Conservation (phyloP, 2,888 invertebrate genomes). For the Nephrotoma flavescens region DNA sequence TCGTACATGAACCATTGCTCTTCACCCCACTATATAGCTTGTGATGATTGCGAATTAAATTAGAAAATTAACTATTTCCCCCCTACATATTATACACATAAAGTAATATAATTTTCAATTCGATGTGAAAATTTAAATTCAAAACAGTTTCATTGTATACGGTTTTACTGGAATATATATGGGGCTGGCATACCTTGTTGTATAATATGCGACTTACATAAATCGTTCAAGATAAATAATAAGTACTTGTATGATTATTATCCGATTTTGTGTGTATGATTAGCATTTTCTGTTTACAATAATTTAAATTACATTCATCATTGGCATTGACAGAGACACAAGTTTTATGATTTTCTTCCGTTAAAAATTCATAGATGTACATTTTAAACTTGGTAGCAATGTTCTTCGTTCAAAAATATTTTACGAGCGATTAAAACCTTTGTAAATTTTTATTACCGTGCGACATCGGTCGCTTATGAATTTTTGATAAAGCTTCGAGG, state of each 20-base stretch:
- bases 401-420: neutral
- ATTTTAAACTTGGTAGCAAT: neutral
- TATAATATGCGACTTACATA: neutral
- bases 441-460: neutral
- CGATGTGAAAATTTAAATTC: neutral
- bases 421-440: neutral
- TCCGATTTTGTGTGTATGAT: neutral
- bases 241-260: neutral
- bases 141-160: neutral
- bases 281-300: neutral
- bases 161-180: neutral
- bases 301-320: neutral
- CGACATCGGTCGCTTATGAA: neutral
- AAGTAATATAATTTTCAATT: neutral
- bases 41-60: neutral
- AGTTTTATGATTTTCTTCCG: neutral
- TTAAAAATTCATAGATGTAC: neutral
- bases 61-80: neutral
- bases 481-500: neutral
- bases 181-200: neutral
- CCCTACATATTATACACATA: neutral
- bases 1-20: neutral
- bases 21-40: neutral
- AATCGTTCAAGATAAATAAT: neutral
- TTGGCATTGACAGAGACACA: neutral